A percentile compares a stretch with the other conserved stretches of the same genome.
phyloP scores from a whole-genome alignment of 2,888 invertebrate genomes.

The Caenorhabditis afra region DNA sequence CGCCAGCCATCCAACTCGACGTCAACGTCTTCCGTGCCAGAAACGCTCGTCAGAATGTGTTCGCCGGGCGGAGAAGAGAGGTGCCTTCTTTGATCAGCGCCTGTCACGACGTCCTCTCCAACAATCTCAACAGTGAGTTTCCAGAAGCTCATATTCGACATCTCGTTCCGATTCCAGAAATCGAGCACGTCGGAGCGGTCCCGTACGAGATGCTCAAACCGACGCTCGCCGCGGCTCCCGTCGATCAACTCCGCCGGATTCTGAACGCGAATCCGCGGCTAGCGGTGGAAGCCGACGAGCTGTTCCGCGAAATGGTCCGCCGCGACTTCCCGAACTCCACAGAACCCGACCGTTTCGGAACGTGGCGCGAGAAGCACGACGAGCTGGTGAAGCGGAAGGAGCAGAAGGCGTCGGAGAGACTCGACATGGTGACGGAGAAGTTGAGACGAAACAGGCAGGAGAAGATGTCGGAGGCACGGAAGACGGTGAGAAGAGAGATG shows the following conservation, averaged over 20 bases:
- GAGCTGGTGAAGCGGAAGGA: slow-evolving; percentile 22
- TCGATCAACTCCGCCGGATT: slow-evolving; percentile 43
- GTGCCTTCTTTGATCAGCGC: slow-evolving; percentile 23
- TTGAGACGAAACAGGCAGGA: no score
- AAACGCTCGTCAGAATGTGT: slow-evolving; percentile 55
- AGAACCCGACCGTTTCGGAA: slow-evolving; percentile 19
- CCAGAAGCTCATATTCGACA: background rate
- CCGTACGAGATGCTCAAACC: slow-evolving; percentile 49
- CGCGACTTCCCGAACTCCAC: slow-evolving; percentile 50
- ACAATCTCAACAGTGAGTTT: slow-evolving; percentile 39
- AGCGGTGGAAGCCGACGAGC: slow-evolving; percentile 37
- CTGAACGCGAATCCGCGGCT: slow-evolving; percentile 41
- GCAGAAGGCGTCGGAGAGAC: slow-evolving; percentile 35
- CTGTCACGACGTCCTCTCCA: slow-evolving; percentile 41
- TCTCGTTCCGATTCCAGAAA: background rate
- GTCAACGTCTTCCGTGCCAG: slow-evolving; percentile 54
- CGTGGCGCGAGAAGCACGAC: slow-evolving; percentile 50
- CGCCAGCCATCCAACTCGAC: slow-evolving; percentile 4
- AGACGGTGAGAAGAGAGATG: slow-evolving; percentile 20
- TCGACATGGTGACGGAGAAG: slow-evolving; percentile 33
- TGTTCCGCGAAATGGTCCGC: slow-evolving; percentile 30
- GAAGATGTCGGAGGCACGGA: slow-evolving; percentile 15
- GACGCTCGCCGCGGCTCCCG: slow-evolving; percentile 15
- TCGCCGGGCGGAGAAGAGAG: slow-evolving; percentile 34
- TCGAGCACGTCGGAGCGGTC: slow-evolving; percentile 47